These are phyloP conservation scores for Delphinapterus leucas DNA, from an alignment of 2,113 vertebrate species.

Conservation along the genomic window DNA sequence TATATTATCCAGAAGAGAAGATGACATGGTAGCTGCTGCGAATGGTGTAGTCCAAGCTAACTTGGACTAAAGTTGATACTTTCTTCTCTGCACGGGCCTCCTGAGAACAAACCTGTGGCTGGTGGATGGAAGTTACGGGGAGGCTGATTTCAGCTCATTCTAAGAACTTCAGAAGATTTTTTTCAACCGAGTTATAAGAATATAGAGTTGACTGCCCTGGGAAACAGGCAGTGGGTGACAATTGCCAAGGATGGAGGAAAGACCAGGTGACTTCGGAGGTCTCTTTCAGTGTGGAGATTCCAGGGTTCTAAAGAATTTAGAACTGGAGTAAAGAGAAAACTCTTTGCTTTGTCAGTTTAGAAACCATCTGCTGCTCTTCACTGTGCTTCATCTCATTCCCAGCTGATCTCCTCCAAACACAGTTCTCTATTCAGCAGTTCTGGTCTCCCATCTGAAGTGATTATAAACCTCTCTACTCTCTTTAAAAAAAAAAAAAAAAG, in stretches of 20 bases:
- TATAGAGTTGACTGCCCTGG: background rate
- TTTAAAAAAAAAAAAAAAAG: background rate
- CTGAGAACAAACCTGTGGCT: background rate
- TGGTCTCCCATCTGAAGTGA: background rate
- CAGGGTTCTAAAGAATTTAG: background rate
- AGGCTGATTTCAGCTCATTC: background rate
- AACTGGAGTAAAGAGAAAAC: background rate
- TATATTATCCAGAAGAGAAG: background rate
- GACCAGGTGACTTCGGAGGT: background rate
- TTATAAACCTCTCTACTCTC: background rate
- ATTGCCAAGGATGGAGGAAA: background rate
- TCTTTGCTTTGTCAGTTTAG: background rate
- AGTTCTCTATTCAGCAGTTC: conserved; percentile 50
- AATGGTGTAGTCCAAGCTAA: background rate
- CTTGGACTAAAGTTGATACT: background rate
- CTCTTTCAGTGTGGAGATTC: background rate
- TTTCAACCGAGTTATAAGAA: background rate
- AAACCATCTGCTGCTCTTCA: background rate
- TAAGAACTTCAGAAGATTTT: background rate
- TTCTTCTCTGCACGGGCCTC: background rate
- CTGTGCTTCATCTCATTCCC: conserved; percentile 1
- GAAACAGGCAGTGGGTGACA: background rate
- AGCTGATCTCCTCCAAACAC: conserved; percentile 3
- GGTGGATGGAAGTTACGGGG: background rate
- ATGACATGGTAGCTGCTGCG: accelerated